These are phyloP conservation scores for Corythoichthys intestinalis DNA, from an alignment of 2,113 vertebrate genomes.

Conservation along the genomic window DNA sequence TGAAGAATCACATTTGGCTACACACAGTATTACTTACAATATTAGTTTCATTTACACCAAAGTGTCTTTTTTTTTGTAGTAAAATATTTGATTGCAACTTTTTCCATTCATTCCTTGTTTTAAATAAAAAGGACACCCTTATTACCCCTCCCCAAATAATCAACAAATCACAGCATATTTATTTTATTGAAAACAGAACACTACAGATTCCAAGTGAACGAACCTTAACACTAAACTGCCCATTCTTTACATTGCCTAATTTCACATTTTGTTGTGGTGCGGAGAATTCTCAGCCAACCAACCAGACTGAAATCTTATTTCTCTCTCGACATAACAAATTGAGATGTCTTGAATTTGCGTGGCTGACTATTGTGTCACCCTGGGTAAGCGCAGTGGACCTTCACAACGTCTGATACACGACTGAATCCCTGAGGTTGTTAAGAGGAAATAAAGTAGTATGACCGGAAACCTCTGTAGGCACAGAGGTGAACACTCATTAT, in stretches of 20 bases:
- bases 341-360: neutral
- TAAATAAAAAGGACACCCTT: neutral
- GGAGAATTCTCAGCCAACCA: neutral
- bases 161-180: slow-evolving; percentile 19
- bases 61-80: slow-evolving; percentile 17
- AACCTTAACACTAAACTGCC: neutral
- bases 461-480: slow-evolving; percentile 46
- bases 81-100: neutral
- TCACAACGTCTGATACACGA: slow-evolving; percentile 24
- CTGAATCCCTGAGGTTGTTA: slow-evolving; percentile 49
- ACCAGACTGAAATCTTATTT: neutral
- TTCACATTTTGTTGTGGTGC: neutral
- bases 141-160: neutral
- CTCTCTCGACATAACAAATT: neutral
- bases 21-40: neutral
- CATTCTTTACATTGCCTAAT: neutral
- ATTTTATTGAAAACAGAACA: slow-evolving; percentile 37
- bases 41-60: neutral
- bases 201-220: slow-evolving; percentile 1
- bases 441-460: slow-evolving; percentile 12
- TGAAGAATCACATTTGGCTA: neutral
- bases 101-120: neutral
- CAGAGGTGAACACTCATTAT: slow-evolving; percentile 47
- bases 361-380: neutral
- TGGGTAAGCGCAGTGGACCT: slow-evolving; percentile 22